These are phyloP conservation scores for Ptilodon capucinus DNA, from an alignment of 2,888 invertebrate species.

Conservation along the genomic window DNA sequence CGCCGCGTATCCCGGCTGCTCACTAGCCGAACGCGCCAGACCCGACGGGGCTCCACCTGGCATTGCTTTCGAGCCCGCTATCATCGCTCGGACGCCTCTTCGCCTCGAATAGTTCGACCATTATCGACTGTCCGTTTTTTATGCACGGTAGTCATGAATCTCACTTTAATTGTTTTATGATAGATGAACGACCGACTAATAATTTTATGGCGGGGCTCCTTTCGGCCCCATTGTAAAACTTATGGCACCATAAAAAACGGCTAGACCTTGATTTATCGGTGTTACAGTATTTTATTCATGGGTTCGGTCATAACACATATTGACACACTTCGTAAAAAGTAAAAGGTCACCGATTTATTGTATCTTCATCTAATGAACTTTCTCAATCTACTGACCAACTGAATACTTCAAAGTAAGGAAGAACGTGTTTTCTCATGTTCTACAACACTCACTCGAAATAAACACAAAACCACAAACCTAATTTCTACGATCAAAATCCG, in stretches of 20 bases:
- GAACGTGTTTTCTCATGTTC: neutral
- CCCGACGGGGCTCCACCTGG: constrained; percentile 56
- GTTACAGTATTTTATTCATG: constrained; percentile 49
- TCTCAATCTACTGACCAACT: constrained; percentile 19
- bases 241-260: constrained; percentile 57
- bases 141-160: constrained; percentile 60
- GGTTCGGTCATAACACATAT: constrained; percentile 52
- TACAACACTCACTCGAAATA: constrained; percentile 20
- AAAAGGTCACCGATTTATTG: constrained; percentile 69
- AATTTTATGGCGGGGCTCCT: constrained; percentile 79
- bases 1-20: constrained; percentile 73
- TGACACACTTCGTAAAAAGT: constrained; percentile 58
- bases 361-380: constrained; percentile 49
- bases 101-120: constrained; percentile 60
- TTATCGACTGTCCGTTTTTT: constrained; percentile 62
- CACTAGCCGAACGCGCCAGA: constrained; percentile 68
- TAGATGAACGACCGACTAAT: constrained; percentile 54
- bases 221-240: constrained; percentile 74
- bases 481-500: constrained; percentile 40
- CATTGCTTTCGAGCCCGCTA: constrained; percentile 66
- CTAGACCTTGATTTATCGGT: constrained; percentile 48
- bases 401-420: neutral
- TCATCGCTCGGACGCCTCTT: constrained; percentile 68
- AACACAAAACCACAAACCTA: constrained; percentile 27
- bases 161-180: constrained; percentile 67